A percentile compares a stretch with the other conserved stretches of the same genome.
Evolutionary conservation across 2,113 vertebrate species (phyloP).

Genomic region (Spilogale gracilis): DNA sequence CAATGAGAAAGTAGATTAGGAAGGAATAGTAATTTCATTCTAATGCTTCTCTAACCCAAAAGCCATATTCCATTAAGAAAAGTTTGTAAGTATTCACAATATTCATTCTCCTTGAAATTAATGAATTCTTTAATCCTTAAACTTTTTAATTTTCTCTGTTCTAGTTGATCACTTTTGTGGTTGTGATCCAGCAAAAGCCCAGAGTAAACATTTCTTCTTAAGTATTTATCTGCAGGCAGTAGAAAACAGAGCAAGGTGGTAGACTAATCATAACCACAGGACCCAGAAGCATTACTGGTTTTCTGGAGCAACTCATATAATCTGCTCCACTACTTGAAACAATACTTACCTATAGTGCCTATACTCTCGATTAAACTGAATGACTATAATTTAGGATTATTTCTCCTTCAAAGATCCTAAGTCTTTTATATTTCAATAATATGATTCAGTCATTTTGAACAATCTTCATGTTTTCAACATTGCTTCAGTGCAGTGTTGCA

Average conservation of each 20-base stretch:
- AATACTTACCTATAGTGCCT: neutral
- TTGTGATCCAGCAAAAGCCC: slow-evolving; percentile 75
- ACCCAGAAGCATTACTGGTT: neutral
- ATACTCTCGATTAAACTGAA: neutral
- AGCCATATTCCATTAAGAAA: slow-evolving; percentile 76
- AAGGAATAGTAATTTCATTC: slow-evolving; percentile 72
- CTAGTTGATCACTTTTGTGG: slow-evolving; percentile 78
- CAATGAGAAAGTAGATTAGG: slow-evolving; percentile 53
- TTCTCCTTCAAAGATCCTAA: slow-evolving; percentile 7
- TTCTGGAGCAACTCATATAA: neutral
- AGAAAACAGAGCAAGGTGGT: slow-evolving; percentile 44
- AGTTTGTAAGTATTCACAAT: slow-evolving; percentile 70
- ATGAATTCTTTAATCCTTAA: slow-evolving; percentile 71
- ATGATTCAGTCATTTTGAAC: neutral
- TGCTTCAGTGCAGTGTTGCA: neutral
- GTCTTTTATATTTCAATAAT: slow-evolving; percentile 24
- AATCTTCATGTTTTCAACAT: neutral
- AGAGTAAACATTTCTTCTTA: slow-evolving; percentile 62
- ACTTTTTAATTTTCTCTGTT: slow-evolving; percentile 81
- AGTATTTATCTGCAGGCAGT: slow-evolving; percentile 45
- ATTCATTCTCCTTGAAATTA: slow-evolving; percentile 80
- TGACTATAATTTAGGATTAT: neutral
- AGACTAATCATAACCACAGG: neutral
- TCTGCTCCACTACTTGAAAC: slow-evolving; percentile 16
- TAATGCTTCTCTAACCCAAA: slow-evolving; percentile 73